Conservation (phyloP, 1,140 invertebrate genomes). For the Arion vulgaris region DNA sequence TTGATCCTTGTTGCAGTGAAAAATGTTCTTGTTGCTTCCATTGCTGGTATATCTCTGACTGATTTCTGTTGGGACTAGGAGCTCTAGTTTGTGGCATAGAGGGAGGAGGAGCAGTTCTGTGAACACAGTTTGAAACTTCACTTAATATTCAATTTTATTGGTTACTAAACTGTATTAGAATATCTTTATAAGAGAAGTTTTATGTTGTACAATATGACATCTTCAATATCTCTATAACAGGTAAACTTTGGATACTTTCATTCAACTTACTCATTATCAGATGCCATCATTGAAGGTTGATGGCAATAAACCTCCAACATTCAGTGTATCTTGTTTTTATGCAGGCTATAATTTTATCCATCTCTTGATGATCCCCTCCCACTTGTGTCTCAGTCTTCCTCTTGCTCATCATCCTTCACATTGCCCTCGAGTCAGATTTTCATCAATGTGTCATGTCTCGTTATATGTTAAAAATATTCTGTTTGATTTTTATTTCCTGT, state of each 20-base stretch:
- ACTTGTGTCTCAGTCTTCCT: too few species aligned
- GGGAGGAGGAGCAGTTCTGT: constrained; percentile 4
- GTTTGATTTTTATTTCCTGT: too few species aligned
- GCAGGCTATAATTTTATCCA: too few species aligned
- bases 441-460: too few species aligned
- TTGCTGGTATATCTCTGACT: constrained; percentile 6
- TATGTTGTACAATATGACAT: not conserved
- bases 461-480: too few species aligned
- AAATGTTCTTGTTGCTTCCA: not conserved
- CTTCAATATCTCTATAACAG: not conserved
- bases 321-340: too few species aligned
- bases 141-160: not conserved
- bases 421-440: too few species aligned
- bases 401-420: too few species aligned
- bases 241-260: not conserved
- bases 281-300: too few species aligned
- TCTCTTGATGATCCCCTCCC: too few species aligned
- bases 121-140: not conserved
- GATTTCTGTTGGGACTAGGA: constrained; percentile 18
- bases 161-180: not conserved
- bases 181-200: not conserved
- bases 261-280: not conserved
- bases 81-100: constrained; percentile 60
- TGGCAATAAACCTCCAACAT: too few species aligned
- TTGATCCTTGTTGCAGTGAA: constrained; percentile 31